A percentile compares a stretch with the other conserved stretches of the same genome.
Conservation (phyloP, 1,140 invertebrate species). For the Zaprionus vittiger region DNA sequence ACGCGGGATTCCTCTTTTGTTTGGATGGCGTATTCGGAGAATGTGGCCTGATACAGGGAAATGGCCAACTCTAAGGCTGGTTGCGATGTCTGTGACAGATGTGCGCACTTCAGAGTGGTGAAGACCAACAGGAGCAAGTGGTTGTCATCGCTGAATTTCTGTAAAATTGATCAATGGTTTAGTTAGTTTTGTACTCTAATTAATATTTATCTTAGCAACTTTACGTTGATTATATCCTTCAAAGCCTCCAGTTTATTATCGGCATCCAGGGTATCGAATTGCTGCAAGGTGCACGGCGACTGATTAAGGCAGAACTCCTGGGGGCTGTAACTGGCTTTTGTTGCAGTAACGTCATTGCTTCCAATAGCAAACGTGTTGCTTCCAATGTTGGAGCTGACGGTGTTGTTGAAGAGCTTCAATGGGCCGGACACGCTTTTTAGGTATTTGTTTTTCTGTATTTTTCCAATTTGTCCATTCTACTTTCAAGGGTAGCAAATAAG, state of each 20-base stretch:
- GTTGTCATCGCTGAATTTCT: constrained; percentile 80
- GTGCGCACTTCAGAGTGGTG: constrained; percentile 87
- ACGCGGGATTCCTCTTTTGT: constrained; percentile 85
- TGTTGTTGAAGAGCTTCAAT: constrained; percentile 61
- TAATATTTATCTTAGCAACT: not conserved
- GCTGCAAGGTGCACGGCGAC: constrained; percentile 62
- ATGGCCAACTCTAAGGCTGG: constrained; percentile 86
- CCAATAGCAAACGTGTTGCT: constrained; percentile 55
- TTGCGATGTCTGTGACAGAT: constrained; percentile 85
- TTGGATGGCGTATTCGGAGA: constrained; percentile 85
- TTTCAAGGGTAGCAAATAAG: too few species aligned
- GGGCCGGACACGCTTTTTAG: too few species aligned
- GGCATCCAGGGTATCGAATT: constrained; percentile 66
- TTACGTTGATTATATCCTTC: constrained; percentile 77
- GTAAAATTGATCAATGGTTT: not conserved
- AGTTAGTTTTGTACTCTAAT: not conserved
- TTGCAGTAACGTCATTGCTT: constrained; percentile 24
- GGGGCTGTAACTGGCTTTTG: constrained; percentile 39
- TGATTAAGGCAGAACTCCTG: constrained; percentile 75
- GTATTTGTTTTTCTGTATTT: too few species aligned
- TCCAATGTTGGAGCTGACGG: constrained; percentile 20
- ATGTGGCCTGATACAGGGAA: constrained; percentile 86
- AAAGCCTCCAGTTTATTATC: constrained; percentile 75
- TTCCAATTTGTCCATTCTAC: too few species aligned
- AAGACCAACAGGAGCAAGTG: constrained; percentile 85